phyloP scores from a whole-genome alignment of 37 sponge, comb jelly and placozoan genomes.

The Beroe ovata region DNA sequence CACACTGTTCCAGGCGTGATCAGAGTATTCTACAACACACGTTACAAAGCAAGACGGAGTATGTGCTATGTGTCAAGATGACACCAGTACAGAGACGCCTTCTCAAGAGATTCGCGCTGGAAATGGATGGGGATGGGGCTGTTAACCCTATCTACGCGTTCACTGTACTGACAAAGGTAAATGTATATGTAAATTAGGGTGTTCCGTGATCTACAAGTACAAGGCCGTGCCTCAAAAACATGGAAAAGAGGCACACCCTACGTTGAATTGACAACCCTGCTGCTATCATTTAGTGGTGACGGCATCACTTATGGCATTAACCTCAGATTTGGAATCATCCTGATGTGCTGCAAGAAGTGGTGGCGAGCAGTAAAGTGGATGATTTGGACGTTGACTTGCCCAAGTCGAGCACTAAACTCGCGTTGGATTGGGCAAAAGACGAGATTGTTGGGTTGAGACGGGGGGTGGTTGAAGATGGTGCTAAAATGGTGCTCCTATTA shows the following conservation, averaged over 20 bases:
- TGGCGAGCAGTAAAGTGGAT: constrained; percentile 36
- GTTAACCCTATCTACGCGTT: constrained; percentile 80
- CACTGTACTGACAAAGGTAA: constrained; percentile 84
- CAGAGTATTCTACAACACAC: constrained; percentile 79
- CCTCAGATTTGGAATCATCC: constrained; percentile 99
- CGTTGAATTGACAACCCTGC: no score
- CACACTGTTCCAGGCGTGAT: constrained; percentile 75
- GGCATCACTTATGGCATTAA: no score
- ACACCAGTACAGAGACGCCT: constrained; percentile 72
- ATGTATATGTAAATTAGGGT: no score
- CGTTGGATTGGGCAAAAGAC: constrained; percentile 21
- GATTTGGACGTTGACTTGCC: constrained; percentile 65
- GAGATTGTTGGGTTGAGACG: constrained; percentile 71
- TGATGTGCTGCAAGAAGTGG: constrained; percentile 79
- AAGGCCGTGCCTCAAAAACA: no score
- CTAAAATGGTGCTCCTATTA: constrained; percentile 84
- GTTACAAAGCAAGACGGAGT: constrained; percentile 85
- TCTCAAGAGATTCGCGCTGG: constrained; percentile 65
- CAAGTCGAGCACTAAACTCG: constrained; percentile 1
- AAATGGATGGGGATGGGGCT: neutral
- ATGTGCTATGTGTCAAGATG: constrained; percentile 76
- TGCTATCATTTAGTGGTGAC: no score
- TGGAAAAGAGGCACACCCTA: no score
- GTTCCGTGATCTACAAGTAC: no score
- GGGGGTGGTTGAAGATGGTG: constrained; percentile 77